Evolutionary conservation across 2,113 vertebrate species (phyloP).

Genomic region (Sinocyclocheilus maitianheensis): DNA sequence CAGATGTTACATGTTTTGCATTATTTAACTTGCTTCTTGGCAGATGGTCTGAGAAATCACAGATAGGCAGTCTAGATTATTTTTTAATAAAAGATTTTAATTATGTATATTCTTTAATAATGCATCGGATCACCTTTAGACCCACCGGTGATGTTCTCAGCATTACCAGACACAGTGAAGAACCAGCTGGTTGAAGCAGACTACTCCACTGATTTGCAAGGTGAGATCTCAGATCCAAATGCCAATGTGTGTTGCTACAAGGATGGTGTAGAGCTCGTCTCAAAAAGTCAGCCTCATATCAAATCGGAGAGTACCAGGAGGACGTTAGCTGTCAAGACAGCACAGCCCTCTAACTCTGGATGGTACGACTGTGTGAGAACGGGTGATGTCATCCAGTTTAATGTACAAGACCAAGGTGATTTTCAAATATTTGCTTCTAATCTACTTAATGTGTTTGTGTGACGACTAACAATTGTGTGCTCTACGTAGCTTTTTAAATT

Average conservation of each 20-base stretch:
- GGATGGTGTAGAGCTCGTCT: conserved; percentile 79
- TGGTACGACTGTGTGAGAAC: conserved; percentile 86
- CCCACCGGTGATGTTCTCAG: conserved; percentile 65
- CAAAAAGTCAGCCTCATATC: conserved; percentile 71
- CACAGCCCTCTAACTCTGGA: conserved; percentile 80
- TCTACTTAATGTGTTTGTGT: conserved; percentile 43
- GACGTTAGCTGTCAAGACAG: conserved; percentile 80
- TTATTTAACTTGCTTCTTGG: conserved; percentile 56
- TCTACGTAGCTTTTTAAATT: conserved; percentile 40
- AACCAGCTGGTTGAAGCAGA: conserved; percentile 64
- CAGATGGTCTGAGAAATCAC: conserved; percentile 59
- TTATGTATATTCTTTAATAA: conserved; percentile 65
- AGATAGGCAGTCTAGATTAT: conserved; percentile 54
- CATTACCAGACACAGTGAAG: conserved; percentile 65
- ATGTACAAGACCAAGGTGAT: conserved; percentile 86
- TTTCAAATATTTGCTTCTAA: conserved; percentile 56
- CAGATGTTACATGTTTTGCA: conserved; percentile 51
- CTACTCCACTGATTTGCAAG: conserved; percentile 59
- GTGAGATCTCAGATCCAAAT: conserved; percentile 74
- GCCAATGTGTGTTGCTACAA: conserved; percentile 80
- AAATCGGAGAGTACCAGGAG: conserved; percentile 72
- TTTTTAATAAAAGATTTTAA: conserved; percentile 54
- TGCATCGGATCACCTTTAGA: conserved; percentile 73
- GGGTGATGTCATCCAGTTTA: conserved; percentile 85
- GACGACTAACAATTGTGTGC: conserved; percentile 59